Evolutionary conservation across 2,113 vertebrate genomes (phyloP), one percentile per base, ranked within the genome.

Genomic region (Tamias sibiricus): DNA sequence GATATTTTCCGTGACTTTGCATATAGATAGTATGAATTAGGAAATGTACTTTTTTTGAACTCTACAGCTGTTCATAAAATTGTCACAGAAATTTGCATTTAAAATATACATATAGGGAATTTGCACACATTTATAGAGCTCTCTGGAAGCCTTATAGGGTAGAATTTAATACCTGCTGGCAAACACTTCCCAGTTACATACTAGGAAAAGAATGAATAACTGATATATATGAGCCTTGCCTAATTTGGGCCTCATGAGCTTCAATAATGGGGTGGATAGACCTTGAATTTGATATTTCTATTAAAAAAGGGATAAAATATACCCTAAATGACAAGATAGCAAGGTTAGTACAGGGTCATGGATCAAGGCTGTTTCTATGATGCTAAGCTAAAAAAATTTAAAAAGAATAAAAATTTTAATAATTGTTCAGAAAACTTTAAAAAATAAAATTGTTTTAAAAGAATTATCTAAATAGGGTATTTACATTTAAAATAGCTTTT

Each of bases 21-120:
- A 88, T 93, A 95, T 95, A 97, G 71, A 98, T 97, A 88, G 95
- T 84, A 75, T 90, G 91, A 92, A 98, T 96, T 91, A 96, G 77
- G 69, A 95, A 97, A 87, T 93, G 84, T 94, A 87, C 95, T 97
- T 98, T 90, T 92, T 96, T 91, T 98, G 91, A 95, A 97, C 95
- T 97, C 96, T 94, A 95, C 82, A 95, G 92, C 95, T 97, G 77
- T 95, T 98, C 91, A 95, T 98, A 94, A 98, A 98, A 94, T 97
- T 94, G 87, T 88, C 96, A 97, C 49, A 80, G 89, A 92, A 90
- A 98, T 97, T 86, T 94, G 94, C 97, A 97, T 88, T 96, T 96
- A 98, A 95, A 97, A 95, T 92, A 95, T 79, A 88, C 96, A 80
- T 97, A 97, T 64, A 64, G 94, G 44, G 87, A 95, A 87, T 95